Conservation (phyloP, 1,140 invertebrate species). For the Heliconius hermathena region DNA sequence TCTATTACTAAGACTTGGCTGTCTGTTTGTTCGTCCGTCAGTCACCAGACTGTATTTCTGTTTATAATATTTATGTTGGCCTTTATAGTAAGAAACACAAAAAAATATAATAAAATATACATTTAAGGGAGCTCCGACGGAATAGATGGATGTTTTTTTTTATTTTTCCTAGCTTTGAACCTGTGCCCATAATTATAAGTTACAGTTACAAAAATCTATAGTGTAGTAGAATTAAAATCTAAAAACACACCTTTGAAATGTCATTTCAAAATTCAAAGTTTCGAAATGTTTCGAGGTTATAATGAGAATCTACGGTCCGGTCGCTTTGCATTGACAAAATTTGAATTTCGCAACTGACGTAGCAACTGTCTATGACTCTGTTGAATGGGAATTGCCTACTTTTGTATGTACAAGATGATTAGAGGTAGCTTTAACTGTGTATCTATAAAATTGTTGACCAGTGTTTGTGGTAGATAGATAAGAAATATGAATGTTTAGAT, state of each 20-base stretch:
- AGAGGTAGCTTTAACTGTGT: conserved; percentile 1
- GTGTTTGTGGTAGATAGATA: background rate
- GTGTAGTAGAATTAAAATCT: background rate
- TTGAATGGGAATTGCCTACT: conserved; percentile 7
- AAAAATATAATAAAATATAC: too few species aligned
- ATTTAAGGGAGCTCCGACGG: too few species aligned
- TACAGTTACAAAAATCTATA: too few species aligned
- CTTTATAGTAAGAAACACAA: too few species aligned
- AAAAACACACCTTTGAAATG: background rate
- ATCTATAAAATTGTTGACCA: background rate
- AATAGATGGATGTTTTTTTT: too few species aligned
- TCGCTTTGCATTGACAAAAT: conserved; percentile 52
- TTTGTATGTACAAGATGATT: conserved; percentile 8
- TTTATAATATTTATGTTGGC: too few species aligned
- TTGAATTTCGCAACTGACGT: conserved; percentile 46
- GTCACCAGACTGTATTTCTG: too few species aligned
- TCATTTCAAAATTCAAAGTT: background rate
- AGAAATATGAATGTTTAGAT: background rate
- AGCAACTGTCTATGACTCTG: background rate
- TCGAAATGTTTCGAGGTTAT: conserved; percentile 7
- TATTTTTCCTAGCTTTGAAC: too few species aligned
- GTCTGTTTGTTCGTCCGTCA: too few species aligned
- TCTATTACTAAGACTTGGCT: too few species aligned
- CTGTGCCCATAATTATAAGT: too few species aligned
- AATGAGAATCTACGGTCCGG: conserved; percentile 28